Evolutionary conservation across 1,140 invertebrate species (phyloP), one percentile per base, ranked within the genome.

Genomic region (Saccostrea glomerata): DNA sequence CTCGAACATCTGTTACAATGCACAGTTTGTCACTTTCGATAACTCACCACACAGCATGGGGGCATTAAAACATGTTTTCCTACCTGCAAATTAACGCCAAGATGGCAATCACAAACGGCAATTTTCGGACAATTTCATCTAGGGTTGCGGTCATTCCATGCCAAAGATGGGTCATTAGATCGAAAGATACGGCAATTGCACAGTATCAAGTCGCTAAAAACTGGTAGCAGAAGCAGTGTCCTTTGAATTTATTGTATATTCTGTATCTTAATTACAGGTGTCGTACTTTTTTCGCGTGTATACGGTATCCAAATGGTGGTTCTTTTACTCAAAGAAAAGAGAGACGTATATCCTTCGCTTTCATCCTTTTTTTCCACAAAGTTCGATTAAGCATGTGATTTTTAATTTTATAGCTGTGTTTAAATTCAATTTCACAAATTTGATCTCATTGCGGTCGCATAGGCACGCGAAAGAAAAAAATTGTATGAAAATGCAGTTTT

Each of bases 1-100:
- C 20, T n/a, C 13, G 23, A 77, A 77, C 70, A 77, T 77, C 70
- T 77, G 70, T 77, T 77, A 30, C 70, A 77, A 3, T 77, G 25
- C 70, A 73, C 66, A 77, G 70, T 30, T 25, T 77, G 70, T 77
- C 70, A 36, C 70, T 77, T 77, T 77, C 70, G 70, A 77, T 77
- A 25, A 30, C 30, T 77, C 70, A 77, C 70, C 70, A 77, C 70
- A 77, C 70, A 77, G 70, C 70, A 36, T 30, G 70, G 23, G 66
- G 70, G 70, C 25, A 77, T 77, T 66, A 77, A 77, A 77, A 36
- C 30, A 77, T 77, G 70, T 77, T 77, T 77, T 77, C 25, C 70
- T 77, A 77, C 70, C 70, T 77, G 70, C 70, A 77, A 77, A 77
- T 77, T 77, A 77, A 30, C 70, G 15, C 25, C 25, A 25, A 77